These are phyloP conservation scores for Bovichtus diacanthus DNA, from an alignment of 2,797 vertebrate species.

Conservation along the genomic window DNA sequence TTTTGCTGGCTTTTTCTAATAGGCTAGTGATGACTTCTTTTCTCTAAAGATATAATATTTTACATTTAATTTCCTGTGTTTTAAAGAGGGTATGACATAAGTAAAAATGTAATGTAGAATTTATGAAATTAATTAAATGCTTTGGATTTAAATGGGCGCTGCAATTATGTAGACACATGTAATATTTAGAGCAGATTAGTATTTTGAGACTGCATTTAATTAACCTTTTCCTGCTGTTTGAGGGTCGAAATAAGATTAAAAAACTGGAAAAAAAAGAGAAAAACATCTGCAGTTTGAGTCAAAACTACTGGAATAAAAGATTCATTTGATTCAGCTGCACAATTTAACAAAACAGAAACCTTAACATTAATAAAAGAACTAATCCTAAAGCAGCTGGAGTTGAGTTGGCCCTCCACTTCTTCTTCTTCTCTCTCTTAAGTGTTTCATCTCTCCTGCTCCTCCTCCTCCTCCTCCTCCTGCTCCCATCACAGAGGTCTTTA, in stretches of 20 bases:
- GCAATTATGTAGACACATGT: neutral
- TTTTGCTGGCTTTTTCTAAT: too few species aligned
- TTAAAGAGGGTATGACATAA: too few species aligned
- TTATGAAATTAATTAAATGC: neutral
- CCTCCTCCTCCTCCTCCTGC: neutral
- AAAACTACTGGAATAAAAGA: neutral
- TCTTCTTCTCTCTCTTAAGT: neutral
- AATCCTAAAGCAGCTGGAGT: too few species aligned
- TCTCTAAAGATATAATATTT: too few species aligned
- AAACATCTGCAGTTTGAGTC: neutral
- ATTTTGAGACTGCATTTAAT: neutral
- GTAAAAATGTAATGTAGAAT: neutral
- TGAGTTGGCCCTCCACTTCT: neutral
- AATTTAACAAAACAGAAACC: neutral
- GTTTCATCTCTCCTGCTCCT: neutral
- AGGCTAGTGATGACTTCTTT: too few species aligned
- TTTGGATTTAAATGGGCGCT: neutral
- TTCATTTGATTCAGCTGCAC: neutral
- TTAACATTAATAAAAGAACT: neutral
- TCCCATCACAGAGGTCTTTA: conserved; percentile 35
- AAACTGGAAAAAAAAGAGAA: neutral
- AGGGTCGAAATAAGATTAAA: neutral
- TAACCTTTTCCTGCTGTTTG: neutral
- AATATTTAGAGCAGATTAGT: neutral
- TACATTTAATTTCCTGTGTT: neutral